Evolutionary conservation across 2,888 invertebrate genomes (phyloP).

Genomic region (Apodemia mormo): DNA sequence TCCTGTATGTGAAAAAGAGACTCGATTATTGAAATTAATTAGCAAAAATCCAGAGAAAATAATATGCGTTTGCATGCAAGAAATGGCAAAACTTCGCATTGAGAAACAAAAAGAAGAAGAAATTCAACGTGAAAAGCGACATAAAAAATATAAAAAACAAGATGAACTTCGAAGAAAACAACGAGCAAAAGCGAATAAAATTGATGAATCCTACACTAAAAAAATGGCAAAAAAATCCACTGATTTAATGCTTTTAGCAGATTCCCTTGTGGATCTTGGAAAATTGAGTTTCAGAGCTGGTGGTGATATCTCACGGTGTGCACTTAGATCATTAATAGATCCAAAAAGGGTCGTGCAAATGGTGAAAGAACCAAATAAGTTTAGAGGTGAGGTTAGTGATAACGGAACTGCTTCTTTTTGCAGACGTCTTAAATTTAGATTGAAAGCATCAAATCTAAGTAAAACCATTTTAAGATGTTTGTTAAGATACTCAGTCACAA

Average conservation of each 20-base stretch:
- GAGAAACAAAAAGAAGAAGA: constrained; percentile 27
- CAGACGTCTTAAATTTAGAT: neutral
- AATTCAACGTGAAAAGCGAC: neutral
- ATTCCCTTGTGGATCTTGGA: constrained; percentile 41
- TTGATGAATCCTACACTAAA: constrained; percentile 35
- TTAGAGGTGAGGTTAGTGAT: neutral
- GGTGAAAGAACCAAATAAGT: neutral
- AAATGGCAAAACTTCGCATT: constrained; percentile 22
- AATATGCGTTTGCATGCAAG: constrained; percentile 5
- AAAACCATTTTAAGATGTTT: neutral
- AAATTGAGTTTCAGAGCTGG: constrained; percentile 35
- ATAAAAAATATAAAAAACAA: constrained; percentile 23
- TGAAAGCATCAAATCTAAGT: neutral
- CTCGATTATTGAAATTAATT: constrained; percentile 29
- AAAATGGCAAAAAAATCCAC: constrained; percentile 30
- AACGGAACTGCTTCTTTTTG: constrained; percentile 36
- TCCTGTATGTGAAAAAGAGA: constrained; percentile 37
- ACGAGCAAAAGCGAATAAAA: constrained; percentile 32
- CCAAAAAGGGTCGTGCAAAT: constrained; percentile 38
- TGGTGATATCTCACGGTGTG: constrained; percentile 31
- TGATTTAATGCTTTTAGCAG: constrained; percentile 38
- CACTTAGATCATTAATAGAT: constrained; percentile 37
- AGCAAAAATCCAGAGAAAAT: constrained; percentile 17
- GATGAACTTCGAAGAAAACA: constrained; percentile 30
- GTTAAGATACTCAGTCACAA: neutral